Conservation (phyloP, 2,888 invertebrate species). For the Conus canariensis region DNA sequence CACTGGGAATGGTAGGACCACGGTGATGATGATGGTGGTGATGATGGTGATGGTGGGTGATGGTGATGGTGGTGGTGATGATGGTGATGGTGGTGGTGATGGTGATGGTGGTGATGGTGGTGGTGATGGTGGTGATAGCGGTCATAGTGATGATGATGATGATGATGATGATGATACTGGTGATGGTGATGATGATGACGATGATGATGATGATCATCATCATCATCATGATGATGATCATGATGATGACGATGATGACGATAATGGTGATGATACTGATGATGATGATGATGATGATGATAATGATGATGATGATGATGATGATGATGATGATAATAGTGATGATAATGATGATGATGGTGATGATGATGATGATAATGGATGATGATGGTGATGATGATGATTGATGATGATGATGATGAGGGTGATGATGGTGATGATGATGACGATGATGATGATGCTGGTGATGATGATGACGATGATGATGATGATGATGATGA, state of each 20-base stretch:
- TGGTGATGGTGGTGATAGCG: not conserved
- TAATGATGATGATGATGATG: conserved; percentile 15
- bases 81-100: conserved; percentile 27
- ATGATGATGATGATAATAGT: conserved; percentile 46
- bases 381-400: conserved; percentile 19
- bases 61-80: conserved; percentile 21
- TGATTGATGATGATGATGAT: conserved; percentile 34
- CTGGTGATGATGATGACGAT: not conserved
- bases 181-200: conserved; percentile 38
- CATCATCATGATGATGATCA: not conserved
- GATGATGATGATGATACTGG: conserved; percentile 12
- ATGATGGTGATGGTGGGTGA: conserved; percentile 13
- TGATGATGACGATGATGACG: not conserved
- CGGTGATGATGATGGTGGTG: not conserved
- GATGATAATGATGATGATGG: conserved; percentile 13
- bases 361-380: conserved; percentile 7
- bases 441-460: not conserved
- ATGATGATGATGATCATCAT: conserved; percentile 22
- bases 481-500: conserved; percentile 34
- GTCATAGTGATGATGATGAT: not conserved
- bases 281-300: conserved; percentile 33
- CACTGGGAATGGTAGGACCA: too few relatives aligned
- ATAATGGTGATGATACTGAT: not conserved
- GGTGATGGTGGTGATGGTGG: conserved; percentile 38
- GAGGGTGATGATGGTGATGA: not conserved